Conservation (phyloP, 2,113 vertebrate genomes). For the Rhinolophus sinicus region DNA sequence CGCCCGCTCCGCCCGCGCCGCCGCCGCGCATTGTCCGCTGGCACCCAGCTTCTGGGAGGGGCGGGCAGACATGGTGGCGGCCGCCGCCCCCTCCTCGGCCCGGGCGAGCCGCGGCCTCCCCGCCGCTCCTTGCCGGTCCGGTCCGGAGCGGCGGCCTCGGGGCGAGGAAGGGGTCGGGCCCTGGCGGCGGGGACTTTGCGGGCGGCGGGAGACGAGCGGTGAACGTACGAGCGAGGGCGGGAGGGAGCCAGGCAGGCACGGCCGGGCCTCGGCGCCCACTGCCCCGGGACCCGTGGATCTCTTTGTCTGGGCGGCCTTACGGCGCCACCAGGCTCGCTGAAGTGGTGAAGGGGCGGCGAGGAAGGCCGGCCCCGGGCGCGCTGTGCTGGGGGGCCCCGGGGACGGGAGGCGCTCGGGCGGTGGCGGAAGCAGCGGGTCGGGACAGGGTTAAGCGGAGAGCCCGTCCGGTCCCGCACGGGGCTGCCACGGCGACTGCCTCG, state of each 20-base stretch:
- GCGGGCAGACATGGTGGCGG: slow-evolving; percentile 78
- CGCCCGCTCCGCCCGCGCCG: slow-evolving; percentile 32
- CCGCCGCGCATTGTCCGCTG: slow-evolving; percentile 72
- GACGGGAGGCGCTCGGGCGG: background rate
- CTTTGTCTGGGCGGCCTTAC: slow-evolving; percentile 30
- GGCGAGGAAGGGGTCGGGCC: background rate
- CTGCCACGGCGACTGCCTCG: background rate
- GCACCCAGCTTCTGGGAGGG: slow-evolving; percentile 73
- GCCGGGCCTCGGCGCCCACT: background rate
- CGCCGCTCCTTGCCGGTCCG: background rate
- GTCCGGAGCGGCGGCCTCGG: background rate
- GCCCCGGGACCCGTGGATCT: background rate
- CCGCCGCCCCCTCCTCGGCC: slow-evolving; percentile 73
- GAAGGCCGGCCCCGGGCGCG: background rate
- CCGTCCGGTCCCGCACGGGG: background rate
- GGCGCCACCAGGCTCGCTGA: background rate
- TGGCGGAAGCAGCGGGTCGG: background rate
- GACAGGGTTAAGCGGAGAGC: background rate
- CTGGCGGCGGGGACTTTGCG: background rate
- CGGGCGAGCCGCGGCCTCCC: background rate
- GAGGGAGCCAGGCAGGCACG: background rate
- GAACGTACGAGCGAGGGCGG: background rate
- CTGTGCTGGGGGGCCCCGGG: background rate
- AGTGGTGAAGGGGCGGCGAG: background rate
- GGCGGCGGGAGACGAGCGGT: background rate